These are phyloP conservation scores for Poliocrania exsul DNA, from an alignment of 2,797 vertebrate species.

Conservation along the genomic window DNA sequence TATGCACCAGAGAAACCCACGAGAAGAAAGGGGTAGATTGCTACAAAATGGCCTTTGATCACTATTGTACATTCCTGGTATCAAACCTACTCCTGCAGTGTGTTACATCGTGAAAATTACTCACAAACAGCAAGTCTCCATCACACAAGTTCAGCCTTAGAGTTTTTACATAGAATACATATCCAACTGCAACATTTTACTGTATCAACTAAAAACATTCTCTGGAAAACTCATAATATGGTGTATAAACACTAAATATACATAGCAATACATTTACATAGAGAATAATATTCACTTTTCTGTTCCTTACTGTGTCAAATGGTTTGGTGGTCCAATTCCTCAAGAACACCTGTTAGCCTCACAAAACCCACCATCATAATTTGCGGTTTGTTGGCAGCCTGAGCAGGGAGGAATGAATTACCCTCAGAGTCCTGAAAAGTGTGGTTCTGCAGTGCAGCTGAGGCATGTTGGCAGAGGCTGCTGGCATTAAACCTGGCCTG, in stretches of 20 bases:
- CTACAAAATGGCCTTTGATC: neutral
- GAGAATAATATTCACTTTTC: neutral
- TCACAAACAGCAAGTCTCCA: neutral
- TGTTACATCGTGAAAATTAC: neutral
- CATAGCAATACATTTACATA: neutral
- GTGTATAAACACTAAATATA: constrained; percentile 2
- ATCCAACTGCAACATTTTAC: neutral
- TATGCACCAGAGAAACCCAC: neutral
- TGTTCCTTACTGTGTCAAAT: neutral
- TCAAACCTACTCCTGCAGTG: neutral
- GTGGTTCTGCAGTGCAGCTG: neutral
- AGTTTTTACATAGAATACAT: neutral
- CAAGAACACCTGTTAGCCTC: neutral
- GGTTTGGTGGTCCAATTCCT: neutral
- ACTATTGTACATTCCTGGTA: neutral
- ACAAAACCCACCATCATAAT: neutral
- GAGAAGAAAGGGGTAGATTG: neutral
- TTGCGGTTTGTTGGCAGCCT: neutral
- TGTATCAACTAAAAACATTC: constrained; percentile 19
- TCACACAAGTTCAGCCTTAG: neutral
- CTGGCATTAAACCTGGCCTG: neutral
- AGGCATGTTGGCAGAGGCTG: neutral
- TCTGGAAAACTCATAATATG: neutral
- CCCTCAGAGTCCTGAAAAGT: neutral
- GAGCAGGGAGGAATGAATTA: neutral